Conservation (phyloP, 2,797 vertebrate genomes). For the Crenichthys baileyi region DNA sequence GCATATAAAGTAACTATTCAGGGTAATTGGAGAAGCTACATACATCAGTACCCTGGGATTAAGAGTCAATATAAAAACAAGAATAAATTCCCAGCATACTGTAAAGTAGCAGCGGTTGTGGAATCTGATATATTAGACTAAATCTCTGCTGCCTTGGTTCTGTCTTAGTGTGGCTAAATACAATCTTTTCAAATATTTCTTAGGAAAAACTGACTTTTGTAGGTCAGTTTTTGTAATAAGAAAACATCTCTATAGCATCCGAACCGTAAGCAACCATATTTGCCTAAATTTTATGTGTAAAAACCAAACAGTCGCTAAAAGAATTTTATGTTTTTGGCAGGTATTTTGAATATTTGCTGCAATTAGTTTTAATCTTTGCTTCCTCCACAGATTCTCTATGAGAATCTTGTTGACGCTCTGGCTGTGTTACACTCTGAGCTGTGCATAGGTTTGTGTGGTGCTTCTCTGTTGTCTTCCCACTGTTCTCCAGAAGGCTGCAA, state of each 20-base stretch:
- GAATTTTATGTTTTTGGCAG: no score
- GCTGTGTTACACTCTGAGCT: no score
- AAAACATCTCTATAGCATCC: not conserved
- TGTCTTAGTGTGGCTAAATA: not conserved
- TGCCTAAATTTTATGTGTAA: no score
- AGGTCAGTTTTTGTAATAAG: not conserved
- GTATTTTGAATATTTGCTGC: no score
- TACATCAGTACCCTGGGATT: constrained; percentile 18
- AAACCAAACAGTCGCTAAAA: no score
- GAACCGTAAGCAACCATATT: no score
- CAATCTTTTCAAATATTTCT: constrained; percentile 1
- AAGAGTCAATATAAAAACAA: constrained; percentile 22
- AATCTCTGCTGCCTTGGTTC: not conserved
- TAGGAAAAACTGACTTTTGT: not conserved
- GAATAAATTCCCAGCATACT: constrained; percentile 6
- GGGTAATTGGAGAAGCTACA: constrained; percentile 21
- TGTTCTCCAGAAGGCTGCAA: no score
- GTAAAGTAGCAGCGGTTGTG: constrained; percentile 11
- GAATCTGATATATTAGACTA: constrained; percentile 8
- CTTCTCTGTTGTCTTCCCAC: no score
- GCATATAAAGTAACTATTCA: constrained; percentile 30
- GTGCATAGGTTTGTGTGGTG: no score
- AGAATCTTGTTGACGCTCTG: no score
- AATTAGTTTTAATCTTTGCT: no score
- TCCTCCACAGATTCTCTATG: no score